Base-by-base conservation (phyloP, 2,888 invertebrate genomes). In the Molorchus minor region DNA sequence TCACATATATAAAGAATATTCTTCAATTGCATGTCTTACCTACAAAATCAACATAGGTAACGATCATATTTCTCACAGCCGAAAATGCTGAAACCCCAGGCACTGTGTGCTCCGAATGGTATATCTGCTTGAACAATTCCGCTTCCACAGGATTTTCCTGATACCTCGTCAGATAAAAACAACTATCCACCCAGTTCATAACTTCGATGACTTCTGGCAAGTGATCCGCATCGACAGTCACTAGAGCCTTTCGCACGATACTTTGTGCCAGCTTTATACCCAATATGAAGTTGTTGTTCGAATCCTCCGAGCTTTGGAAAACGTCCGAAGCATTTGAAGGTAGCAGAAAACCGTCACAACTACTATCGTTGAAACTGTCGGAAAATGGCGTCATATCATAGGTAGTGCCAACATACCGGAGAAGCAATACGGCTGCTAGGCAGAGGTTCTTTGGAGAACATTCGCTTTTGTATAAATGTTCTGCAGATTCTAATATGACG, bases 211-310 rank as follows among this genome's bases (percentile, higher is more conserved):
- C 67, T n/a, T 36, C 52, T 12, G 35, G 12, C n/a, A 62, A 15
- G 10, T 70, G 67, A 12, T 59, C 43, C n/a, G n/a, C 17, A 10
- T 64, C 40, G 12, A 70, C 69, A 17, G 62, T 61, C 16, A 67
- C 30, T 15, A 72, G 44, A 0, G 75, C 74, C 61, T 72, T 73
- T 1, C 62, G 40, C 7, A 68, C 53, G 2, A 76, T 56, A 19
- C 66, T 62, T 8, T 62, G 57, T 4, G 71, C 63, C 16, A 74
- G 57, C 36, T 58, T 49, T 19, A 75, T 60, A 17, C 69, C 68
- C 19, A 58, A 15, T 13, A 65, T 43, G 15, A 68, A 63, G 4
- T 36, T 35, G 13, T 36, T 25, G 36, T 4, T 47, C 12, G 52
- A 17, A 16, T 41, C 17, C 19, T 21, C 41, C 3, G 33, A 17